Evolutionary conservation across 2,797 vertebrate genomes (phyloP).

Genomic region (Varecia variegata): DNA sequence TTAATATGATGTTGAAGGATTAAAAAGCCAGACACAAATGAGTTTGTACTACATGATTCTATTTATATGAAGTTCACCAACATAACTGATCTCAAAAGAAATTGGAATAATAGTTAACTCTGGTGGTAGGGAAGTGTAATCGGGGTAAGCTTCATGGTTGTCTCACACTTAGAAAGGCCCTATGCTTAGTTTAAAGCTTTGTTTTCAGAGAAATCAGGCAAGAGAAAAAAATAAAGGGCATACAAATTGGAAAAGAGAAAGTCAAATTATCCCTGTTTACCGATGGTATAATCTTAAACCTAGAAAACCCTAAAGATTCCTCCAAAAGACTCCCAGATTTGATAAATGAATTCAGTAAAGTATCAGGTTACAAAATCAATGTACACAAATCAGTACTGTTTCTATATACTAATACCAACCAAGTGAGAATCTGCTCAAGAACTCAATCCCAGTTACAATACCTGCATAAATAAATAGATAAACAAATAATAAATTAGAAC

Average conservation of each 20-base stretch:
- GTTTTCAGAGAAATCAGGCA: not conserved
- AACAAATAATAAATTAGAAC: not conserved
- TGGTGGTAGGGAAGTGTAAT: not conserved
- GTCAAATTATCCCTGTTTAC: not conserved
- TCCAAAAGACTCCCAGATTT: not conserved
- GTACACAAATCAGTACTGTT: not conserved
- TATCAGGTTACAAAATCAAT: not conserved
- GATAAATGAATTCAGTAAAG: not conserved
- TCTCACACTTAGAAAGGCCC: not conserved
- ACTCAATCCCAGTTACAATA: not conserved
- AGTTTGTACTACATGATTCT: not conserved
- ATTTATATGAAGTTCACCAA: not conserved
- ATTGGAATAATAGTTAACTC: not conserved
- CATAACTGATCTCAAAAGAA: not conserved
- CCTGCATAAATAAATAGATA: not conserved
- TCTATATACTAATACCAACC: not conserved
- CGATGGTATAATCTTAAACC: too few relatives aligned
- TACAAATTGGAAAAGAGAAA: not conserved
- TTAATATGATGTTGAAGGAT: not conserved
- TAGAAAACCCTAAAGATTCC: not conserved
- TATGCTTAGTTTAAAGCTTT: not conserved
- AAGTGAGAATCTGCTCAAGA: not conserved
- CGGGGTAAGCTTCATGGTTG: not conserved
- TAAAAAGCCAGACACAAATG: not conserved
- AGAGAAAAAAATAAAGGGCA: not conserved